phyloP scores from a whole-genome alignment of 2,797 vertebrate species.

The Oryzias dopingdopingensis region DNA sequence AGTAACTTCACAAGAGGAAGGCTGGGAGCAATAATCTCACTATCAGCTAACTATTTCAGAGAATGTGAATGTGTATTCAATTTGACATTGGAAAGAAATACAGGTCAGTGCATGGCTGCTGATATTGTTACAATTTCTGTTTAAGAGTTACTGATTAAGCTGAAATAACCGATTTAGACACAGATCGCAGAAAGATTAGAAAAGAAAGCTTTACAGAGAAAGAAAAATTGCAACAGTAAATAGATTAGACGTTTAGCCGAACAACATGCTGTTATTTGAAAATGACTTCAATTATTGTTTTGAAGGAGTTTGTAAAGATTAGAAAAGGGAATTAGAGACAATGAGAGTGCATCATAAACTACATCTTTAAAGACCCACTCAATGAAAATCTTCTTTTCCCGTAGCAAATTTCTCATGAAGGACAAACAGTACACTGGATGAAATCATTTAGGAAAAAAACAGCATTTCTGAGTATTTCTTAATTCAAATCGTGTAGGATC shows the following conservation, averaged over 20 bases:
- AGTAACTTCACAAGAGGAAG: slow-evolving; percentile 21
- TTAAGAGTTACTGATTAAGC: neutral
- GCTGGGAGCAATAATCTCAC: slow-evolving; percentile 19
- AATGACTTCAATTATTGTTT: slow-evolving; percentile 11
- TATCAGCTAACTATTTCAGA: slow-evolving; percentile 16
- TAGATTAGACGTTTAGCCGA: slow-evolving; percentile 12
- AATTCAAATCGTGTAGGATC: too few relatives aligned
- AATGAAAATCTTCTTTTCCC: too few relatives aligned
- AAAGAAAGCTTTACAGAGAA: neutral
- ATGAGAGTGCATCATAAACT: too few relatives aligned
- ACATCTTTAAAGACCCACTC: too few relatives aligned
- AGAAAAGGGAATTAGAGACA: too few relatives aligned
- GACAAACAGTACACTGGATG: too few relatives aligned
- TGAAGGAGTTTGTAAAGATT: neutral
- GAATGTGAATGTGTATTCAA: slow-evolving; percentile 18
- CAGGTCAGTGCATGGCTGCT: neutral
- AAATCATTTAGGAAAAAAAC: too few relatives aligned
- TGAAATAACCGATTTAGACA: slow-evolving; percentile 13
- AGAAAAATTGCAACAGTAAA: slow-evolving; percentile 5
- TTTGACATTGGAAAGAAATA: slow-evolving; percentile 26
- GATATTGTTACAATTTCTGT: neutral
- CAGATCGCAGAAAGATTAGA: neutral
- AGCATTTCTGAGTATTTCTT: too few relatives aligned
- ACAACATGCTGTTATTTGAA: slow-evolving; percentile 3
- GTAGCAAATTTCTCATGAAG: too few relatives aligned